Conservation (phyloP, 2,113 vertebrate species). For the Lagopus muta region DNA sequence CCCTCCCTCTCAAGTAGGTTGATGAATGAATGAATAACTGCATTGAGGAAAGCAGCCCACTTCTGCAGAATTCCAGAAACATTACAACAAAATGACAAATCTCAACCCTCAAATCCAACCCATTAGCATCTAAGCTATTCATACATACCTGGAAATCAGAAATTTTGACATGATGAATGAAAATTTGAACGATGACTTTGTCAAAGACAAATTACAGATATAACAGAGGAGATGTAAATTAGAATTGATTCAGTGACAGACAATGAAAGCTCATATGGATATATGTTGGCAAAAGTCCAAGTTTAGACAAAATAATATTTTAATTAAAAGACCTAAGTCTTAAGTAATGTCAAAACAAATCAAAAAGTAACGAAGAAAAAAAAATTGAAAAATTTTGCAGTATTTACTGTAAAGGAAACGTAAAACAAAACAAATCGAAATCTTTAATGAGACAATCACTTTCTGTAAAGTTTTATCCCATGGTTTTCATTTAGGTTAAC, state of each 20-base stretch:
- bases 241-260: constrained; percentile 5
- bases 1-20: neutral
- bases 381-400: neutral
- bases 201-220: constrained; percentile 27
- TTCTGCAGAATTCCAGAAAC: neutral
- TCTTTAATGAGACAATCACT: neutral
- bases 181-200: constrained; percentile 1
- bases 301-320: neutral
- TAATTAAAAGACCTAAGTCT: neutral
- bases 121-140: neutral
- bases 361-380: neutral
- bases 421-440: neutral
- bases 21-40: neutral
- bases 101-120: neutral
- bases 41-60: neutral
- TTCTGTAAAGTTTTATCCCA: neutral
- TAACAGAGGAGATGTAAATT: constrained; percentile 26
- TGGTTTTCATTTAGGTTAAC: neutral
- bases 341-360: neutral
- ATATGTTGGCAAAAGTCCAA: neutral
- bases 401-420: neutral
- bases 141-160: neutral
- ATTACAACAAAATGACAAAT: neutral
- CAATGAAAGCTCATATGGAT: neutral
- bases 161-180: constrained; percentile 12